Percentiles rank a stretch among this genome's conserved stretches.
phyloP scores from a whole-genome alignment of 2,113 vertebrate species.

The Sterna hirundo region DNA sequence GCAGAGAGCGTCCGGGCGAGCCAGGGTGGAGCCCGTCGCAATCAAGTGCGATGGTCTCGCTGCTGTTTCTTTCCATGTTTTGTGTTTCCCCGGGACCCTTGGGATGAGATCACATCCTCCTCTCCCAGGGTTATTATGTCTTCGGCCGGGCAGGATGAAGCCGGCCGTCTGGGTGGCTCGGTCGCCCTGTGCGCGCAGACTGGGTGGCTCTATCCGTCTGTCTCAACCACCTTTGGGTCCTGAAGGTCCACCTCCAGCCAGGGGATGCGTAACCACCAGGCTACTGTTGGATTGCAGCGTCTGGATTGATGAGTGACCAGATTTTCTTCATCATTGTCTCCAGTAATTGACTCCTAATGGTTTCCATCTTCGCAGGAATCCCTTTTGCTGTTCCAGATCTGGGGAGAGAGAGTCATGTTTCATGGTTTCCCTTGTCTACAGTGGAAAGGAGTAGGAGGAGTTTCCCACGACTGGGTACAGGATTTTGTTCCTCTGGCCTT shows the following conservation, averaged over 20 bases:
- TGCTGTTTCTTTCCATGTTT: constrained; percentile 48
- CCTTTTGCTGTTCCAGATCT: not conserved
- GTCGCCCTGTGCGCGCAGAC: not conserved
- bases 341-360: constrained; percentile 41
- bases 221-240: not conserved
- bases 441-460: constrained; percentile 42
- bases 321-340: constrained; percentile 17
- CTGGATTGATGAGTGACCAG: constrained; percentile 2
- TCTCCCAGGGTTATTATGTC: constrained; percentile 53
- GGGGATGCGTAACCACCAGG: not conserved
- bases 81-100: constrained; percentile 43
- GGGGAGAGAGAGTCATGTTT: constrained; percentile 19
- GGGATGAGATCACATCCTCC: constrained; percentile 66
- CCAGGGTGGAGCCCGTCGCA: constrained; percentile 38
- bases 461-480: constrained; percentile 17
- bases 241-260: not conserved
- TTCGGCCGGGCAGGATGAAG: constrained; percentile 36
- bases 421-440: constrained; percentile 39
- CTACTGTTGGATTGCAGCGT: not conserved
- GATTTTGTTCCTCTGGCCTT: constrained; percentile 38
- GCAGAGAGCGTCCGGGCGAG: not conserved
- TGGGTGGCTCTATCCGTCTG: not conserved
- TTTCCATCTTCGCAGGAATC: constrained; percentile 4
- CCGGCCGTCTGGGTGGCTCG: constrained; percentile 22
- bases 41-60: constrained; percentile 10